These are phyloP conservation scores for Meliscaeva auricollis DNA, from an alignment of 2,888 invertebrate genomes.

Conservation along the genomic window DNA sequence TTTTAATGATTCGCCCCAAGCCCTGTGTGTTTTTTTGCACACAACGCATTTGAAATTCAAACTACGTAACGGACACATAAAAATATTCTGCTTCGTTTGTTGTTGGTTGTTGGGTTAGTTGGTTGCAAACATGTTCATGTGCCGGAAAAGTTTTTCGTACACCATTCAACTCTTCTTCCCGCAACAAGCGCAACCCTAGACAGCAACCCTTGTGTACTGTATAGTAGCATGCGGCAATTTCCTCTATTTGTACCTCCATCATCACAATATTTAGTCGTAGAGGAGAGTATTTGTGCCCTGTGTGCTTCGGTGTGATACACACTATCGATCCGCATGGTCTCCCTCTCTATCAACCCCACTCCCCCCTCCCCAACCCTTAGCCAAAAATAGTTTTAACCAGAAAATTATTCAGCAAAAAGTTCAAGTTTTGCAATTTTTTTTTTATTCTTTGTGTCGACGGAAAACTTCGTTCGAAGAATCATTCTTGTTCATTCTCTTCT, in stretches of 20 bases:
- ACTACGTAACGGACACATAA: slow-evolving; percentile 63
- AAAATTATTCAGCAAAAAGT: slow-evolving; percentile 64
- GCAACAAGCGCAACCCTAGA: neutral
- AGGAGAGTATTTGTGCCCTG: slow-evolving; percentile 11
- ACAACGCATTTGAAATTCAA: slow-evolving; percentile 66
- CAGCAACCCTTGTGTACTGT: slow-evolving; percentile 18
- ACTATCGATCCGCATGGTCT: slow-evolving; percentile 45
- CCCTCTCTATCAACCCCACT: slow-evolving; percentile 24
- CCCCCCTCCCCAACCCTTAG: neutral
- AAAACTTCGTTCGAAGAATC: slow-evolving; percentile 54
- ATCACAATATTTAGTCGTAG: slow-evolving; percentile 63
- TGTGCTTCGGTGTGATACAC: slow-evolving; percentile 35
- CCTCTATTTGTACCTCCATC: slow-evolving; percentile 55
- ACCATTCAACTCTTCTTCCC: slow-evolving; percentile 25
- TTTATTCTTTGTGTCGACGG: slow-evolving; percentile 23
- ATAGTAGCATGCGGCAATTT: slow-evolving; percentile 45
- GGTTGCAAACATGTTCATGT: slow-evolving; percentile 63
- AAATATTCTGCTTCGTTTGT: slow-evolving; percentile 41
- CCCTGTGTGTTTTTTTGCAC: slow-evolving; percentile 8
- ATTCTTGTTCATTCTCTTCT: slow-evolving; percentile 5
- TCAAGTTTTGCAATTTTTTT: slow-evolving; percentile 43
- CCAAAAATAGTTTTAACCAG: slow-evolving; percentile 59
- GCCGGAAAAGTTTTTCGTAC: slow-evolving; percentile 70
- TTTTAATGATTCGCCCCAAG: slow-evolving; percentile 61
- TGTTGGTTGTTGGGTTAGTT: neutral